A percentile compares a stretch with the other conserved stretches of the same genome.
phyloP scores from a whole-genome alignment of 2,797 vertebrate genomes.

The Hydrolagus colliei region DNA sequence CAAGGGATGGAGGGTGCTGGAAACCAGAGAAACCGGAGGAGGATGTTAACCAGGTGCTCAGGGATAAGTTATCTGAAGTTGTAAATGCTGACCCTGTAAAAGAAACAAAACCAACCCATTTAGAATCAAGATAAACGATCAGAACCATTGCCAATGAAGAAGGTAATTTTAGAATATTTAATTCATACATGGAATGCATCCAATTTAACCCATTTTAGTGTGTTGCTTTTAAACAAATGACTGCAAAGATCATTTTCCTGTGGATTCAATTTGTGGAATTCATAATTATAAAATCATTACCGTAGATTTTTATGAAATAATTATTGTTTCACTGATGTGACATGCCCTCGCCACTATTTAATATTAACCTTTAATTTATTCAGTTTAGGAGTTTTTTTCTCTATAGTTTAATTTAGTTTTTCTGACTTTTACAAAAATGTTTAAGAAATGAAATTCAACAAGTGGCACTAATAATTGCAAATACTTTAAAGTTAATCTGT shows the following conservation, averaged over 20 bases:
- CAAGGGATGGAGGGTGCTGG: constrained; percentile 85
- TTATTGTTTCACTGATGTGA: neutral
- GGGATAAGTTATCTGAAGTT: constrained; percentile 86
- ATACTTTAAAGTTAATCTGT: too few species aligned
- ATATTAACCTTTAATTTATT: too few species aligned
- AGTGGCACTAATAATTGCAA: too few species aligned
- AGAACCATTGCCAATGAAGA: too few species aligned
- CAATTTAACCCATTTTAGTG: neutral
- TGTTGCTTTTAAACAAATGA: neutral
- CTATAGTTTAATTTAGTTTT: too few species aligned
- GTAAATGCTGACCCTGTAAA: constrained; percentile 85
- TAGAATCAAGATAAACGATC: neutral
- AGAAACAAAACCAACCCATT: constrained; percentile 9
- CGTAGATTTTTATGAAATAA: neutral
- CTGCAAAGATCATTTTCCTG: neutral
- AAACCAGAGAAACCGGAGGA: constrained; percentile 85
- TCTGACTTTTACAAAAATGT: too few species aligned
- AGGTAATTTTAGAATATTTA: neutral
- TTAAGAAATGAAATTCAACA: too few species aligned
- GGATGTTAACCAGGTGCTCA: constrained; percentile 92
- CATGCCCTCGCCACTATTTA: neutral
- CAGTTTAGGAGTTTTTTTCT: too few species aligned
- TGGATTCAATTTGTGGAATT: neutral
- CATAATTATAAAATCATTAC: neutral
- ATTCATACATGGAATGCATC: neutral